phyloP scores from a whole-genome alignment of 2,113 vertebrate species.

The Catagonus wagneri region DNA sequence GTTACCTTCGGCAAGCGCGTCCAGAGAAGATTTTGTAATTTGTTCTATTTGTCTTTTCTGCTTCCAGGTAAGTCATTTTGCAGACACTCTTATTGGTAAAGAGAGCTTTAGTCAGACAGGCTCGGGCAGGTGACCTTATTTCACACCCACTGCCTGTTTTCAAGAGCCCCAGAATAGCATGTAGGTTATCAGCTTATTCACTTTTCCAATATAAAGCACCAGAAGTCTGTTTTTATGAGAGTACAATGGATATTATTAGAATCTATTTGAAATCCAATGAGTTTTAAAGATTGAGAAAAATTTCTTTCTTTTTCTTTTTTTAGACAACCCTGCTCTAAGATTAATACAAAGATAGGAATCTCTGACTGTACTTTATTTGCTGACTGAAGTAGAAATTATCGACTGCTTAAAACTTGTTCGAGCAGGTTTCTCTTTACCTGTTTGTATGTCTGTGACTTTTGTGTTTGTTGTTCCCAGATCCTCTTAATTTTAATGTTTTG shows the following conservation, averaged over 20 bases:
- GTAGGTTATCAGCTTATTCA: neutral
- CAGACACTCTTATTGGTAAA: neutral
- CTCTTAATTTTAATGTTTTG: slow-evolving; percentile 1
- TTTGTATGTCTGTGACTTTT: neutral
- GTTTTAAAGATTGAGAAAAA: slow-evolving; percentile 22
- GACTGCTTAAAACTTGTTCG: slow-evolving; percentile 43
- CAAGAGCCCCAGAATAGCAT: neutral
- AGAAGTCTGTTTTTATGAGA: neutral
- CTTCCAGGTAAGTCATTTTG: slow-evolving; percentile 91
- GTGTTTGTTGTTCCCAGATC: neutral
- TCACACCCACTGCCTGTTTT: neutral
- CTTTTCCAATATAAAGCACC: slow-evolving; percentile 14
- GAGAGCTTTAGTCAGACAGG: neutral
- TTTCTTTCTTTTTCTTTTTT: neutral
- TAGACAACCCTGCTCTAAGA: slow-evolving; percentile 40
- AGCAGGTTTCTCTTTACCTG: neutral
- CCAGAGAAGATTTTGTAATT: slow-evolving; percentile 96
- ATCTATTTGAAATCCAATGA: slow-evolving; percentile 17
- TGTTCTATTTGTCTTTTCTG: slow-evolving; percentile 96
- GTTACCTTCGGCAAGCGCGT: slow-evolving; percentile 91
- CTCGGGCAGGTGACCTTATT: neutral
- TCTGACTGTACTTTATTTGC: neutral
- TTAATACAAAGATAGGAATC: neutral
- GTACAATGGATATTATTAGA: neutral
- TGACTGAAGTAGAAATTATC: neutral